These are phyloP conservation scores for Orussus abietinus DNA, from an alignment of 1,140 invertebrate genomes.

Conservation along the genomic window DNA sequence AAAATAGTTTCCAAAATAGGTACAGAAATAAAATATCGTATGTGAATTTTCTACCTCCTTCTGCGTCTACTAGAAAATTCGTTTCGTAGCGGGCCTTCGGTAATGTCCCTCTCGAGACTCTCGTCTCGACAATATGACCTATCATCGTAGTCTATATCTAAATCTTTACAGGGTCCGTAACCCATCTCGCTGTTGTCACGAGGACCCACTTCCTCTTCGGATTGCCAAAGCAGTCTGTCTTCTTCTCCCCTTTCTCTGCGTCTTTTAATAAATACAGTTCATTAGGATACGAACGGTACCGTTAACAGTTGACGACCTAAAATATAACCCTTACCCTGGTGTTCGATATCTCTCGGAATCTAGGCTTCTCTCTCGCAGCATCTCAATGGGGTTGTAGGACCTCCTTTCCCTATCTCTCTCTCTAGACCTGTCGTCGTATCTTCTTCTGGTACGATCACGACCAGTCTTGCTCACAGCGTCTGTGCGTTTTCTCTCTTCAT, in stretches of 20 bases:
- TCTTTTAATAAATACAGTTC: too few relatives aligned
- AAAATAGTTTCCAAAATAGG: too few relatives aligned
- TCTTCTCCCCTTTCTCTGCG: constrained; percentile 24
- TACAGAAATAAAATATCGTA: constrained; percentile 12
- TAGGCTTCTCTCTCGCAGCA: constrained; percentile 38
- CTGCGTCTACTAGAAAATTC: constrained; percentile 14
- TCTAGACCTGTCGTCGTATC: constrained; percentile 33
- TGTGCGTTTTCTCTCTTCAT: constrained; percentile 26
- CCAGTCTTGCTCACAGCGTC: constrained; percentile 11
- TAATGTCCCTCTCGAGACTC: constrained; percentile 37
- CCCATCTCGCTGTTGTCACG: constrained; percentile 30
- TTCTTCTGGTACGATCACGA: constrained; percentile 30
- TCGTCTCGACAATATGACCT: constrained; percentile 28
- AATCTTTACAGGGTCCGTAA: too few relatives aligned
- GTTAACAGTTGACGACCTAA: too few relatives aligned
- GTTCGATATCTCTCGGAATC: constrained; percentile 30
- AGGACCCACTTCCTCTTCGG: constrained; percentile 25
- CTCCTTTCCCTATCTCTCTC: constrained; percentile 31
- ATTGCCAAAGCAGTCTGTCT: constrained; percentile 20
- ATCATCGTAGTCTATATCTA: constrained; percentile 31
- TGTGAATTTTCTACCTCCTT: constrained; percentile 17
- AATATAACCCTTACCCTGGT: too few relatives aligned
- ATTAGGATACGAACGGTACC: too few relatives aligned
- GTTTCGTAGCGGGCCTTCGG: constrained; percentile 23
- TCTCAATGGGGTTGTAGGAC: constrained; percentile 42